These are phyloP conservation scores for Oryctolagus cuniculus DNA, from an alignment of 2,113 vertebrate species.

Conservation along the genomic window DNA sequence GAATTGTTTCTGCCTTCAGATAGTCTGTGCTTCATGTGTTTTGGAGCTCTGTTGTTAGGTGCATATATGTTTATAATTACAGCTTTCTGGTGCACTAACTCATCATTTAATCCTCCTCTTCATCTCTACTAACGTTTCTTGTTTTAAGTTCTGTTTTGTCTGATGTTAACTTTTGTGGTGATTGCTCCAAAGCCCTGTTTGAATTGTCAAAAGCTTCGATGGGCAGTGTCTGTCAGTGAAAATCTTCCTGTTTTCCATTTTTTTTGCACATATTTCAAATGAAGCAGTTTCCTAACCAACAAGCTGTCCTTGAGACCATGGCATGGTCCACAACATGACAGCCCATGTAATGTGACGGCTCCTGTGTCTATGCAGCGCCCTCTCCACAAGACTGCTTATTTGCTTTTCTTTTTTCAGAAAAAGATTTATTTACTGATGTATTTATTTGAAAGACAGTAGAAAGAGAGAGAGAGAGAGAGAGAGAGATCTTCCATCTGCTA, in stretches of 20 bases:
- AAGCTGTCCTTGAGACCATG: background rate
- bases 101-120: conserved; percentile 12
- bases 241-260: background rate
- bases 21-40: background rate
- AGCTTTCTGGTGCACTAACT: background rate
- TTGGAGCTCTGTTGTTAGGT: background rate
- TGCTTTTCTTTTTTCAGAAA: background rate
- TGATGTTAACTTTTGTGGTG: background rate
- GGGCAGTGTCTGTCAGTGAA: background rate
- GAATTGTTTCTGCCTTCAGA: background rate
- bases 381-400: background rate
- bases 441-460: no score
- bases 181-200: conserved; percentile 12
- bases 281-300: background rate
- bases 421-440: no score
- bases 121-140: background rate
- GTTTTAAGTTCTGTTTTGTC: background rate
- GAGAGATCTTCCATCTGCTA: no score
- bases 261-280: background rate
- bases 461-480: no score
- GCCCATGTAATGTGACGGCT: background rate
- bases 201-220: conserved; percentile 27
- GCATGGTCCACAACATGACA: background rate
- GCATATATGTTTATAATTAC: background rate
- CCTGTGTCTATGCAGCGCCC: background rate